Evolutionary conservation across 2,797 vertebrate species (phyloP).

Genomic region (Oceanodroma leucorhoa): DNA sequence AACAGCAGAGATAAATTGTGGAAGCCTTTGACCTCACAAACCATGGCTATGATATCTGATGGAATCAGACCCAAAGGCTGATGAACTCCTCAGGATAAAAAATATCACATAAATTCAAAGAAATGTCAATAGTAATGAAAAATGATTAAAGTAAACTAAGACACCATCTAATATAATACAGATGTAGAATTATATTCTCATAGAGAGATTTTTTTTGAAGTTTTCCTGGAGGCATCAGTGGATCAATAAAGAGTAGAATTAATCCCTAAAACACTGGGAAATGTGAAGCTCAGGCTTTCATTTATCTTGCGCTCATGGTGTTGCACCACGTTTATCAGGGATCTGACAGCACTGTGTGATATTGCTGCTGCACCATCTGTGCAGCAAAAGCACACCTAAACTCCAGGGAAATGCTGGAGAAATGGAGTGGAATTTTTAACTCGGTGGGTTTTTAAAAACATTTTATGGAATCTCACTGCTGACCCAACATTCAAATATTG

Average conservation of each 20-base stretch:
- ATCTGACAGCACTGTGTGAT: conserved; percentile 67
- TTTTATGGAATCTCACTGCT: not conserved
- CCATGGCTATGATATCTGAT: not conserved
- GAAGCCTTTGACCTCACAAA: not conserved
- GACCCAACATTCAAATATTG: not conserved
- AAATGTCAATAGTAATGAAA: not conserved
- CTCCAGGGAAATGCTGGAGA: conserved; percentile 22
- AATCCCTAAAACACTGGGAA: conserved; percentile 65
- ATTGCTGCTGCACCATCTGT: conserved; percentile 71
- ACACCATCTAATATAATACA: not conserved
- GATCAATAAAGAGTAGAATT: conserved; percentile 38
- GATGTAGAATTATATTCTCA: conserved; percentile 9
- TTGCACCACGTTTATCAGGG: conserved; percentile 44
- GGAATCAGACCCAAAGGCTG: not conserved
- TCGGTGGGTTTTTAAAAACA: not conserved
- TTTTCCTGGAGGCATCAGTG: not conserved
- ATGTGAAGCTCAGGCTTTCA: conserved; percentile 44
- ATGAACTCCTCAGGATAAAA: not conserved
- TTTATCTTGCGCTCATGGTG: conserved; percentile 30
- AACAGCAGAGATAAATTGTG: not conserved
- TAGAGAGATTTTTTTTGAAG: not conserved
- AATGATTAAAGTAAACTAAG: not conserved
- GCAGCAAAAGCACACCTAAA: conserved; percentile 63
- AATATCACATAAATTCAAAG: not conserved
- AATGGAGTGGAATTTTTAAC: conserved; percentile 56